Percentiles rank a stretch among this genome's conserved stretches.
Evolutionary conservation across 2,888 invertebrate species (phyloP).

Genomic region (Neoaliturus tenellus): DNA sequence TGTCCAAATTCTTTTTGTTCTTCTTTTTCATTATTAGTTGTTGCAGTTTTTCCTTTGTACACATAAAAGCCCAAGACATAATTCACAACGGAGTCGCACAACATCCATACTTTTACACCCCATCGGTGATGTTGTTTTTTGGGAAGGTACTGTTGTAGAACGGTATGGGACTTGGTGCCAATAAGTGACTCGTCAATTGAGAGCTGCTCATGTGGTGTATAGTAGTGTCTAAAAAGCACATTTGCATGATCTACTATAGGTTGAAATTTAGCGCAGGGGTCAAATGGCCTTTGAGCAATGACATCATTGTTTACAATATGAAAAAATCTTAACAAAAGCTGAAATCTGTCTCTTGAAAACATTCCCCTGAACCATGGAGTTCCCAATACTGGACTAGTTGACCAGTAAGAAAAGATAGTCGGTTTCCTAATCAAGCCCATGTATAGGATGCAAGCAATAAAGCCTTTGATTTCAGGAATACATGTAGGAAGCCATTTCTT

Average conservation of each 20-base stretch:
- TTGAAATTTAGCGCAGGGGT: conserved; percentile 23
- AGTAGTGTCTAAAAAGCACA: neutral
- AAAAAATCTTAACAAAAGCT: conserved; percentile 23
- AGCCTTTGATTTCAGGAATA: conserved; percentile 17
- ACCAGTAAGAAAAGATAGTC: conserved; percentile 24
- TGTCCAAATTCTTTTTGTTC: neutral
- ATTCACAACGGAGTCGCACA: neutral
- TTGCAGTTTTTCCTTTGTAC: neutral
- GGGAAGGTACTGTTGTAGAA: neutral
- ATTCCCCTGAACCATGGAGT: neutral
- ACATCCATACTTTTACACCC: neutral
- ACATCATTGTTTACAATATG: conserved; percentile 7
- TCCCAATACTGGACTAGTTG: neutral
- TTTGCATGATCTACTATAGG: conserved; percentile 16
- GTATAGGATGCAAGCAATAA: neutral
- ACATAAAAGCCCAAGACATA: neutral
- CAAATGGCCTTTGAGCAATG: neutral
- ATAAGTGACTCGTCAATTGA: conserved; percentile 23
- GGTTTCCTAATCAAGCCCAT: neutral
- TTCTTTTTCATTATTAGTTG: neutral
- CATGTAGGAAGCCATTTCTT: neutral
- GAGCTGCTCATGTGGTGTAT: neutral
- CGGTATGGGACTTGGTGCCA: neutral
- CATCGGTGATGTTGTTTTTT: conserved; percentile 25
- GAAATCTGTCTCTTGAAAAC: conserved; percentile 29